Base-by-base conservation (phyloP, 1,140 invertebrate species). In the Drosophila leontia region DNA sequence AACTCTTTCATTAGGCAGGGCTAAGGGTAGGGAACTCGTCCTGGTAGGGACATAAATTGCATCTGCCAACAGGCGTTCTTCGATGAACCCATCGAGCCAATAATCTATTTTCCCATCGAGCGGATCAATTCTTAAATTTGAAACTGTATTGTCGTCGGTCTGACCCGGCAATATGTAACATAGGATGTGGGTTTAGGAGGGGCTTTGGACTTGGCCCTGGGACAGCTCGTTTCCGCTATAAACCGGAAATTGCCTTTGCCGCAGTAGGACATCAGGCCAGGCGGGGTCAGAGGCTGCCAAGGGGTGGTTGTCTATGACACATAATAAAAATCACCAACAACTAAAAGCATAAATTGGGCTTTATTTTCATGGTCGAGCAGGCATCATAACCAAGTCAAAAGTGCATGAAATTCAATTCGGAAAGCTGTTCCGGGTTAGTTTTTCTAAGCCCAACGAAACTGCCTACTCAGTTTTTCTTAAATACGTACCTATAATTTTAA, bases 271-370 rank as follows among this genome's bases (percentile, higher is more conserved):
- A 82, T 60, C 29, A 69, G 34, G 15, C 39, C 53, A 56, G 9
- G 47, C n/a, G 26, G 53, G 55, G 39, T 44, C 45, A 35, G 44
- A 15, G 55, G 57, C 19, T 35, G 45, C 39, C 8, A 12, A 9
- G 29, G 12, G 75, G 51, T 72, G 67, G 61, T 80, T 84, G 82
- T 72, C 80, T 83, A 81, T 88, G 85, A 90, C 85, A 90, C 85
- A 90, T 90, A 90, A 90, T 90, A 90, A 90, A 90, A 90, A 90
- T 90, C 85, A 90, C 81, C 82, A 90, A 90, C 85, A 90, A 90
- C 85, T 90, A 90, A 90, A 90, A 90, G 83, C 85, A 90, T 90
- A 90, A 90, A 90, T 90, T 85, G 75, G 85, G 75, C 85, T 90
- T 88, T 88, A 90, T 79, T 84, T 82, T 90, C 85, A 88, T 88